These are phyloP conservation scores for Fregata magnificens DNA, from an alignment of 2,113 vertebrate genomes.

Conservation along the genomic window DNA sequence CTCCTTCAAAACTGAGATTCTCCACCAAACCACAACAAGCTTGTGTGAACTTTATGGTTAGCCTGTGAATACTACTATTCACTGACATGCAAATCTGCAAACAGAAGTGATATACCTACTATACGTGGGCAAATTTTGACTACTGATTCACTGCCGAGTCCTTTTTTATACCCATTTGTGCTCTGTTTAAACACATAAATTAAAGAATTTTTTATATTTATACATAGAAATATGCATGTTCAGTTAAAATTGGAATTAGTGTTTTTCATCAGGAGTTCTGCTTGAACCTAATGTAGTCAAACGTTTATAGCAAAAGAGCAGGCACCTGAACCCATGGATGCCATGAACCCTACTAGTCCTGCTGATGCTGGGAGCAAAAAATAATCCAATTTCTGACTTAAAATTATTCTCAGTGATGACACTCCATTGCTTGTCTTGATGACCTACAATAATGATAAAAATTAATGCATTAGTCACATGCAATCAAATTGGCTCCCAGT, in stretches of 20 bases:
- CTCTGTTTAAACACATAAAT: neutral
- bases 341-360: neutral
- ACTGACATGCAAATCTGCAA: neutral
- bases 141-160: rapidly evolving
- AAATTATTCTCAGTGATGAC: constrained; percentile 29
- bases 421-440: constrained; percentile 15
- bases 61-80: neutral
- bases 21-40: neutral
- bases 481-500: neutral
- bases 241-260: neutral
- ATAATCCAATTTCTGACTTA: constrained; percentile 1
- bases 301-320: neutral
- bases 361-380: neutral
- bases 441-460: constrained; percentile 45
- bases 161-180: neutral
- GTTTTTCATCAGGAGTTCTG: neutral
- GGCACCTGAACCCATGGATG: neutral
- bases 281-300: neutral
- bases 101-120: neutral
- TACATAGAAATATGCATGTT: neutral
- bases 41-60: neutral
- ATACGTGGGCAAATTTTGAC: neutral
- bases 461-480: constrained; percentile 26
- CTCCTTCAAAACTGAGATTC: neutral
- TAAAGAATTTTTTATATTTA: neutral